Base-by-base conservation (phyloP, 1,140 invertebrate species). In the Pogonomyrmex californicus region DNA sequence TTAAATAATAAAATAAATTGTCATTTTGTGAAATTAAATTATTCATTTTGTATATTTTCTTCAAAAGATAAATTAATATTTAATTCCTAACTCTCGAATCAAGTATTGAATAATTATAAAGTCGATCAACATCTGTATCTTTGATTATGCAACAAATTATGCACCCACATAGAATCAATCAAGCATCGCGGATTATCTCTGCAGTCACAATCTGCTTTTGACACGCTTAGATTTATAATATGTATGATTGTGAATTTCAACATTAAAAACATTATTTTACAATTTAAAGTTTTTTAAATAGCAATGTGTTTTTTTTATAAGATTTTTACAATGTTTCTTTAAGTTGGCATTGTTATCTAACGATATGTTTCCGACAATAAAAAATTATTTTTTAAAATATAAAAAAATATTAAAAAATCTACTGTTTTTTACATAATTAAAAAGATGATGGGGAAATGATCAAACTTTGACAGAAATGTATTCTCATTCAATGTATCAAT, bases 141-240 rank as follows among this genome's bases (percentile, higher is more conserved):
- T 44, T 44, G 23, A 30, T 70, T 49, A 49, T 47, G n/a, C 44
- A 70, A 47, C 6, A 47, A 30, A 70, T 17, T 70, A 70, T 49
- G 44, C 41, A 47, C 30, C 23, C 23, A 14, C 12, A 70, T 70
- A 47, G 41, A 70, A 70, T 49, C 41, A 70, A 47, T 70, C 44
- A 70, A 70, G 66, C 41, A 47, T 70, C 38, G 12, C 2, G 2
- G 23, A 70, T 70, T 47, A 70, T 70, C 66, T 70, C 66, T 70
- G 23, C 12, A 23, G 44, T 49, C 5, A 70, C 30, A 70, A 70
- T 17, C 66, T 70, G 66, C 44, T 70, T 70, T 33, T 70, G 66
- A 23, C 66, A 70, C 47, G 38, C n/a, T 36, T 12, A 47, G 14
- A 2, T 70, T 44, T 30, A 70, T 33, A 70, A 70, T 49, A 70